Evolutionary conservation across 2,113 vertebrate genomes (phyloP), one percentile per base, ranked within the genome.

Genomic region (Tetrax tetrax): DNA sequence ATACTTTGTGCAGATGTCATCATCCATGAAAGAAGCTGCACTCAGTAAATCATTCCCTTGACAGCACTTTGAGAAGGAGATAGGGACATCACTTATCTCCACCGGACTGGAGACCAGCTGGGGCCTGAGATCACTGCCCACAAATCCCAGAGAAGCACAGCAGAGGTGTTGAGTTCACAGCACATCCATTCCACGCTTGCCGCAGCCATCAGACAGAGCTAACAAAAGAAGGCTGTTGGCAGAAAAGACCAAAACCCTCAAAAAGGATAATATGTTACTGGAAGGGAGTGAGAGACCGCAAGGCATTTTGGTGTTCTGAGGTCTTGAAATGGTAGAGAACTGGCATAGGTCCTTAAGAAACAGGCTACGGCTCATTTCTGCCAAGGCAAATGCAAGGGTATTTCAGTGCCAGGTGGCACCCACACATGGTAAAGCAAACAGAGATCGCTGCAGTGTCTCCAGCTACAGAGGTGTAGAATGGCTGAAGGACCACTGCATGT

Each of bases 121-220:
- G 41, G 76, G 14, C 51, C 72, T 81, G 93, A 95, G 47, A 63
- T 94, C 89, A 84, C 56, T 78, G 23, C 72, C 72, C 94, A 89
- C 81, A 71, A 82, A 87, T 25, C 87, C 87, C 93, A 65, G 61
- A 84, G 84, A 68, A 76, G 71, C 54, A 37, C 66, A 88, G 66
- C 48, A 83, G 92, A 89, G 80, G 51, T 91, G 91, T 53, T 91
- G 13, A 89, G 51, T 35, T 17, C n/a, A 35, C 81, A 89, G 74
- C 74, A 61, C 77, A 51, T 56, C 33, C 61, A 53, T 75, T 57
- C 76, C 56, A 17, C 7, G 0, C 71, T 93, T 5, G 1, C 48
- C 22, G 0, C 80, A 72, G 56, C 53, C 48, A 41, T 59, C 15
- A 82, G 43, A 35, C 68, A 51, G 64, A 51, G 15, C 29, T 64